Conservation (phyloP, 2,113 vertebrate genomes). For the Melanocharis versteri region DNA sequence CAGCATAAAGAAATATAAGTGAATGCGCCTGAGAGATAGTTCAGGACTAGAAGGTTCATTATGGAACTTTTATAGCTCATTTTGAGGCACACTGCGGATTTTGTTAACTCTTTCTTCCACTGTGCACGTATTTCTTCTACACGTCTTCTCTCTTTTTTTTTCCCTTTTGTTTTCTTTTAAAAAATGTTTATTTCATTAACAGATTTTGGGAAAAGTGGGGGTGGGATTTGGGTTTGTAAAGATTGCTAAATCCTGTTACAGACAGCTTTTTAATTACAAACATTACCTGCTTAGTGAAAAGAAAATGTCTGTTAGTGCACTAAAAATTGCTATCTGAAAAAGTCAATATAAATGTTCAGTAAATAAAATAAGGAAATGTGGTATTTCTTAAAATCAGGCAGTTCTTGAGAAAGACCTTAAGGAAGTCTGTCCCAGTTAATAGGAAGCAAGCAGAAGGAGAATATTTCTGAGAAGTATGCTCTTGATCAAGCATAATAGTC, state of each 20-base stretch:
- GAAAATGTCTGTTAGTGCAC: background rate
- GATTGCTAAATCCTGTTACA: background rate
- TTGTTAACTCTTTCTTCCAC: slow-evolving; percentile 48
- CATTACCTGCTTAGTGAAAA: background rate
- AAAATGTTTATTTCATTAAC: background rate
- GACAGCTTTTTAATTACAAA: background rate
- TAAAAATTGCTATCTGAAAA: background rate
- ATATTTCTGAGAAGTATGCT: background rate
- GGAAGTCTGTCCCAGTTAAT: background rate
- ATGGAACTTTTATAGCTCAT: slow-evolving; percentile 50
- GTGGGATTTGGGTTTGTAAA: background rate
- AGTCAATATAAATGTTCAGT: background rate
- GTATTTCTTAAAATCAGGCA: background rate
- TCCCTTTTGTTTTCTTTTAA: background rate
- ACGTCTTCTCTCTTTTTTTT: background rate
- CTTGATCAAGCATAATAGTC: background rate
- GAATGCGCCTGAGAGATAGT: slow-evolving; percentile 24
- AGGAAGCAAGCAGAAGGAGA: background rate
- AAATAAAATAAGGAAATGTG: background rate
- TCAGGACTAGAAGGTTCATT: slow-evolving; percentile 48
- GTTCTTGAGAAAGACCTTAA: background rate
- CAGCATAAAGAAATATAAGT: slow-evolving; percentile 48
- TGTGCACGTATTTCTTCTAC: background rate
- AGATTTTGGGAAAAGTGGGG: background rate
- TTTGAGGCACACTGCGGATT: slow-evolving; percentile 20